phyloP scores from a whole-genome alignment of 2,888 invertebrate genomes.

The Amiota minor region DNA sequence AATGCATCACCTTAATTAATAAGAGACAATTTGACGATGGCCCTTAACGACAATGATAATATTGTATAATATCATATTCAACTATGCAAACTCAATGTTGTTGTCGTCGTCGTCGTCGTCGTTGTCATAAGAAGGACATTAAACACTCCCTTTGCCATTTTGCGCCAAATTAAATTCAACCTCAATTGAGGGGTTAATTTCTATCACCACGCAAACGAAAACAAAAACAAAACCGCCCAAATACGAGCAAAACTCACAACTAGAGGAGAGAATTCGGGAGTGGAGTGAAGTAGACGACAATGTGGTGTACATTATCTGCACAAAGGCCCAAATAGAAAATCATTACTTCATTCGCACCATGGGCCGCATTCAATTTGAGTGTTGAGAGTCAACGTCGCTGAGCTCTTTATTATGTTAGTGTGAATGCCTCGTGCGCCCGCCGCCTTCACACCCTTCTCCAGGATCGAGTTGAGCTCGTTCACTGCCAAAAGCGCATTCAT shows the following conservation, averaged over 20 bases:
- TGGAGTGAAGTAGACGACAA: slow-evolving; percentile 16
- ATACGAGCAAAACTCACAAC: slow-evolving; percentile 35
- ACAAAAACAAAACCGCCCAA: slow-evolving; percentile 61
- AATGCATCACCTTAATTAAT: slow-evolving; percentile 69
- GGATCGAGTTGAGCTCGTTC: slow-evolving; percentile 29
- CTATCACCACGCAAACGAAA: slow-evolving; percentile 69
- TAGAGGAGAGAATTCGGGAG: slow-evolving; percentile 29
- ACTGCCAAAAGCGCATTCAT: slow-evolving; percentile 57
- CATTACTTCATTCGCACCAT: slow-evolving; percentile 71
- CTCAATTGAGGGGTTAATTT: slow-evolving; percentile 74
- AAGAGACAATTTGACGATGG: slow-evolving; percentile 69
- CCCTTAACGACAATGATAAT: slow-evolving; percentile 59
- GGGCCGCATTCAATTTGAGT: slow-evolving; percentile 70
- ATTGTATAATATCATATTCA: slow-evolving; percentile 63
- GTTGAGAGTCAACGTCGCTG: slow-evolving; percentile 50
- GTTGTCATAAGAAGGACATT: slow-evolving; percentile 26
- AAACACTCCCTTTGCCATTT: slow-evolving; percentile 63
- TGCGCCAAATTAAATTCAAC: slow-evolving; percentile 74
- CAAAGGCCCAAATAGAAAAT: slow-evolving; percentile 67
- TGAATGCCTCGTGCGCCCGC: slow-evolving; percentile 68
- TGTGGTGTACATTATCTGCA: slow-evolving; percentile 61
- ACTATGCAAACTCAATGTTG: slow-evolving; percentile 38
- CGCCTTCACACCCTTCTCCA: slow-evolving; percentile 39
- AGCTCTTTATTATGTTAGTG: slow-evolving; percentile 73
- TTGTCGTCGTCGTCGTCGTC: slow-evolving; percentile 12